phyloP scores from a whole-genome alignment of 2,113 vertebrate genomes.

The Xenus cinereus region DNA sequence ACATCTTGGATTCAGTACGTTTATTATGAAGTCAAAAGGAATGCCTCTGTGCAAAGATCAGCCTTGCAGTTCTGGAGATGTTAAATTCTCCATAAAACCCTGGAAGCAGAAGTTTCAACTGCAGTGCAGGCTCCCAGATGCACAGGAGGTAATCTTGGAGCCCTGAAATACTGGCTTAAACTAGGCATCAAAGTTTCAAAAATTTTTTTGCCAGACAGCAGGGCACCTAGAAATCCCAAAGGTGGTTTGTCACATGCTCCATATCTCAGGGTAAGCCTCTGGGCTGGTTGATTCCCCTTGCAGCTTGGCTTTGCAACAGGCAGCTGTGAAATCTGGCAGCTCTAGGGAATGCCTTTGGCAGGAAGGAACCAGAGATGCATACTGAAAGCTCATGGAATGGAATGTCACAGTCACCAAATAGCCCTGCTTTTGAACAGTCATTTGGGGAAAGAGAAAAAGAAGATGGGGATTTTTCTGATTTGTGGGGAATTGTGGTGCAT shows the following conservation, averaged over 20 bases:
- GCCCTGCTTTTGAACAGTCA: neutral
- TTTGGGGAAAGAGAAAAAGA: neutral
- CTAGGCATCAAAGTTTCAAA: neutral
- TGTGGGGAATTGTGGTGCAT: neutral
- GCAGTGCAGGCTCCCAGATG: neutral
- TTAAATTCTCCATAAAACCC: neutral
- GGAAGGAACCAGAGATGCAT: neutral
- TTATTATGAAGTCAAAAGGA: neutral
- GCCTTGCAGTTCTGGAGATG: neutral
- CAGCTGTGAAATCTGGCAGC: neutral
- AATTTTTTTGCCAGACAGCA: neutral
- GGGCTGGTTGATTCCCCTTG: neutral
- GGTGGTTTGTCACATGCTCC: neutral
- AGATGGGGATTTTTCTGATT: neutral
- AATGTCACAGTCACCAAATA: neutral
- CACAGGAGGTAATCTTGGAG: neutral
- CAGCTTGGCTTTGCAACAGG: neutral
- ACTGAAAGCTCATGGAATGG: neutral
- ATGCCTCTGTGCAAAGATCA: neutral
- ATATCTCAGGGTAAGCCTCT: neutral
- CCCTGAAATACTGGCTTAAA: neutral
- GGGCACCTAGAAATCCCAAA: neutral
- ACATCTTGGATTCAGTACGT: neutral
- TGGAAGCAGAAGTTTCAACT: neutral
- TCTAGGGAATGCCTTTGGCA: neutral